Evolutionary conservation across 2,888 invertebrate genomes (phyloP), one percentile per base, ranked within the genome.

Genomic region (Agriopis marginaria): DNA sequence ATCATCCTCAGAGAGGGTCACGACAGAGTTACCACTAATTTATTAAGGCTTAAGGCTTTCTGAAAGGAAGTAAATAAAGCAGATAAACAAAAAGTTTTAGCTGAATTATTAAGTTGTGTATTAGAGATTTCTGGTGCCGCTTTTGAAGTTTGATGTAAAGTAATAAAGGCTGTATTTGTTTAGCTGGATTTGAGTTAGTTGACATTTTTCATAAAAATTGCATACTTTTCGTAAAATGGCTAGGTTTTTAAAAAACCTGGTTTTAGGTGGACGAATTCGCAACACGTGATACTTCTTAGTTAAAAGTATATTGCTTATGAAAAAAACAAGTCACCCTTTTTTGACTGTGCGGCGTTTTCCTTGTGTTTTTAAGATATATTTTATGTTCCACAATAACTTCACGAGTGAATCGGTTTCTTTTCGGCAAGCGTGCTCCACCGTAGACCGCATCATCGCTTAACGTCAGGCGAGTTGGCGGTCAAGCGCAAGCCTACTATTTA

Each of bases 41-140:
- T 69, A 64, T 65, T 54, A 65, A 65, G 65, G 61, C 64, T 64
- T 62, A 65, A 64, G 60, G 58, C 49, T 56, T 60, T 63, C 60
- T 55, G 39, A 63, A 66, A 54, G 66, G 70, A 66, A 66, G 59
- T 63, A 66, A 70, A 70, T 66, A 70, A 66, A 63, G 59, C 63
- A 66, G 66, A 70, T 66, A 70, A 70, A 70, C 70, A 66, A 70
- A 66, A 70, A 66, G 54, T 70, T 70, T 66, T 9, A 42, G 54
- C 62, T 66, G 59, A 63, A 59, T 66, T 66, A 66, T 70, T 63
- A 70, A 70, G 54, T 70, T 66, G 66, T 70, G 39, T 66, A 70
- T 70, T 63, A 70, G 59, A 47, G 66, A 63, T 59, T 63, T 66
- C 69, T 65, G 53, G 69, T 44, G 55, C 56, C 54, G 53, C 58